Percentiles rank a stretch among this genome's conserved stretches.
Conservation (phyloP, 2,888 invertebrate species). For the Ormyrus pomaceus region DNA sequence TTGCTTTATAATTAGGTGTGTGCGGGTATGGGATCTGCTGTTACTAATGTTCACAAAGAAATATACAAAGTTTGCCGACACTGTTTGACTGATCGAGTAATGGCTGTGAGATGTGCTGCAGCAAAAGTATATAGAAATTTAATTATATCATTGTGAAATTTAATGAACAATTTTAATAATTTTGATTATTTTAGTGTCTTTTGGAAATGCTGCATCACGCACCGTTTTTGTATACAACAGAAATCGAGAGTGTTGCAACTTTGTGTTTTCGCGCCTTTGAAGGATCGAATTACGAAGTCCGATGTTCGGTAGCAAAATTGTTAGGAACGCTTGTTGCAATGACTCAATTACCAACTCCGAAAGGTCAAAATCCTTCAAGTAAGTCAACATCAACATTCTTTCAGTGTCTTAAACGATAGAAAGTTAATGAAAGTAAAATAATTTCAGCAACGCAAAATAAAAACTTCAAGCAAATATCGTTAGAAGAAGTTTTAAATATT, state of each 20-base stretch:
- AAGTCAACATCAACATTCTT: conserved; percentile 50
- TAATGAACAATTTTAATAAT: background rate
- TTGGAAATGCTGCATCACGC: conserved; percentile 93
- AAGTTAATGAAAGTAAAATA: conserved; percentile 15
- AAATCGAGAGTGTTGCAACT: conserved; percentile 93
- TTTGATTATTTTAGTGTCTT: conserved; percentile 81
- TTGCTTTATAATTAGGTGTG: conserved; percentile 79
- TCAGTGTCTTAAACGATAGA: background rate
- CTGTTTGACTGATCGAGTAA: conserved; percentile 92
- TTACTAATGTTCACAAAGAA: conserved; percentile 89
- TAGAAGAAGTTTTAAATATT: conserved; percentile 94
- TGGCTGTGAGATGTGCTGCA: conserved; percentile 95
- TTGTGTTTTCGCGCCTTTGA: conserved; percentile 95
- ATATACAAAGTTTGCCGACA: conserved; percentile 94
- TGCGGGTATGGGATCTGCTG: conserved; percentile 96
- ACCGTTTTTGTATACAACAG: conserved; percentile 89
- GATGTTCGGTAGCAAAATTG: conserved; percentile 94
- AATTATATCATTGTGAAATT: background rate
- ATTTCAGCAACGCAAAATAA: conserved; percentile 79
- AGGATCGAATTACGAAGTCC: conserved; percentile 93
- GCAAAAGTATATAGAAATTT: conserved; percentile 79
- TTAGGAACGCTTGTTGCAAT: conserved; percentile 91
- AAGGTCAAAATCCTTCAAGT: conserved; percentile 77
- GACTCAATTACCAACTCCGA: conserved; percentile 83
- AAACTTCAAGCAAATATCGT: conserved; percentile 82